A percentile compares a stretch with the other conserved stretches of the same genome.
Evolutionary conservation across 2,797 vertebrate species (phyloP).

Genomic region (Siniperca undulata): DNA sequence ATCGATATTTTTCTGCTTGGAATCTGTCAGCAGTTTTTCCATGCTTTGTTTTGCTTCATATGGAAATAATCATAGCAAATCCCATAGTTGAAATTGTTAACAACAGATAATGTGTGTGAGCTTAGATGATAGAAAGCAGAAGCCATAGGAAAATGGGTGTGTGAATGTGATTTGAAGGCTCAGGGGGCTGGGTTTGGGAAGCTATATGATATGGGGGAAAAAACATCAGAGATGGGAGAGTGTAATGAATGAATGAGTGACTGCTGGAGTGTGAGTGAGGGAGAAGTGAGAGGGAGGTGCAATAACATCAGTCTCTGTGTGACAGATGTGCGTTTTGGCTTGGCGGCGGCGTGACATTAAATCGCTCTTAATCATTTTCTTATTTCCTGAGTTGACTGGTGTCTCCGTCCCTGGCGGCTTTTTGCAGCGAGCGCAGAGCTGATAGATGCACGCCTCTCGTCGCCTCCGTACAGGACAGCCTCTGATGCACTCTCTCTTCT

Average conservation of each 20-base stretch:
- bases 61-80: conserved; percentile 21
- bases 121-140: conserved; percentile 9
- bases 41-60: conserved; percentile 21
- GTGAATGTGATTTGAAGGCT: conserved; percentile 2
- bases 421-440: conserved; percentile 38
- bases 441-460: conserved; percentile 65
- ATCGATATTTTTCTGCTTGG: background rate
- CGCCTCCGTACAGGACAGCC: conserved; percentile 28
- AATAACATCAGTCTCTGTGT: conserved; percentile 71
- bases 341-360: conserved; percentile 72
- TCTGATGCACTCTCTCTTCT: conserved; percentile 24
- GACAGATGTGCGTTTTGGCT: conserved; percentile 77
- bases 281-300: conserved; percentile 46
- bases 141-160: background rate
- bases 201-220: background rate
- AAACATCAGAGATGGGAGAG: background rate
- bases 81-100: background rate
- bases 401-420: conserved; percentile 61
- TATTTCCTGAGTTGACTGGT: conserved; percentile 81
- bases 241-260: conserved; percentile 49
- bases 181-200: background rate
- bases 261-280: conserved; percentile 34
- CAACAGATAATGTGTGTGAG: conserved; percentile 21
- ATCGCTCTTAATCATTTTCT: conserved; percentile 85
- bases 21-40: conserved; percentile 20